Conservation (phyloP, 1,140 invertebrate species). For the Polypedilum pembai region DNA sequence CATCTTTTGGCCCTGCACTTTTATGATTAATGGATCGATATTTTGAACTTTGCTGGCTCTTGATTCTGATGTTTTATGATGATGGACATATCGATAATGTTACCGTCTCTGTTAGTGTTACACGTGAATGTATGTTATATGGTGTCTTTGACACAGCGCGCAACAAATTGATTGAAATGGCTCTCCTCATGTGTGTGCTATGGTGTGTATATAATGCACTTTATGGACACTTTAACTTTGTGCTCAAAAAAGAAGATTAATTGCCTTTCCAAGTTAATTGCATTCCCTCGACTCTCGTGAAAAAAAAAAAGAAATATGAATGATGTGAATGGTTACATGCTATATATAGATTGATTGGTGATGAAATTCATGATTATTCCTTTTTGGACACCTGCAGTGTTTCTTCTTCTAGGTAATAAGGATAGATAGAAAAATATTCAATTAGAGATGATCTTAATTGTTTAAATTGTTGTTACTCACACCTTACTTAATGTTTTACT, state of each 20-base stretch:
- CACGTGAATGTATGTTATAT: not conserved
- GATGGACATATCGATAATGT: constrained; percentile 17
- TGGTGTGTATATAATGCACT: not conserved
- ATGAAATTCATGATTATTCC: not conserved
- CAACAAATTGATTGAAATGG: constrained; percentile 13
- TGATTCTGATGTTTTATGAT: not conserved
- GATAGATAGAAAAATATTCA: too few species aligned
- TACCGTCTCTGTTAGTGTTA: not conserved
- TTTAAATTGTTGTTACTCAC: not conserved
- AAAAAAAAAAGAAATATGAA: too few species aligned
- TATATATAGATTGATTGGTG: not conserved
- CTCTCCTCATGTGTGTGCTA: not conserved
- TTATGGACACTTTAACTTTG: not conserved
- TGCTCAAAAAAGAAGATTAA: constrained; percentile 13
- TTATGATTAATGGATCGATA: constrained; percentile 18
- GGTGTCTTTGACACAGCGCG: constrained; percentile 9
- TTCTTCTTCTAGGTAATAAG: not conserved
- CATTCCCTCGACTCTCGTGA: not conserved
- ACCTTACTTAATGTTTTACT: not conserved
- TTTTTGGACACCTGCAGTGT: not conserved
- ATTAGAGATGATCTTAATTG: too few species aligned
- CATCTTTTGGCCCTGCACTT: not conserved
- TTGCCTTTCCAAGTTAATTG: constrained; percentile 6
- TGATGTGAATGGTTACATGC: too few species aligned
- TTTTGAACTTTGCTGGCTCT: constrained; percentile 16